phyloP scores from a whole-genome alignment of 2,113 vertebrate species.

The Heteronetta atricapilla region DNA sequence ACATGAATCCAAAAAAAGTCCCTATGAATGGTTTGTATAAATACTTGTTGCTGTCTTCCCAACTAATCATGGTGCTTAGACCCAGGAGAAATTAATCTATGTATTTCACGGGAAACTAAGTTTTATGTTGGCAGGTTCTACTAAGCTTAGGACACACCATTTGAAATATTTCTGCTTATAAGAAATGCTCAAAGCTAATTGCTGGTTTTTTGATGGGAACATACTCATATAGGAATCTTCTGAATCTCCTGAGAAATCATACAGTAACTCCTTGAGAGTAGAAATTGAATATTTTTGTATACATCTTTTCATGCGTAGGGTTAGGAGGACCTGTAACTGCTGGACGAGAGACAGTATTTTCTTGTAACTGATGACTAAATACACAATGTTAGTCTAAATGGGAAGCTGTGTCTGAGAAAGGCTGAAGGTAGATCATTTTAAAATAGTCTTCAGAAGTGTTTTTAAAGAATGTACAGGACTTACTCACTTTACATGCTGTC shows the following conservation, averaged over 20 bases:
- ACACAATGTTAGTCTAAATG: not conserved
- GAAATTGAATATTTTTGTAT: not conserved
- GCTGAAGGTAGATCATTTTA: not conserved
- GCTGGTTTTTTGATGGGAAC: not conserved
- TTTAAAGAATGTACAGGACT: not conserved
- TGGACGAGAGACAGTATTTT: not conserved
- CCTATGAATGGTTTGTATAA: not conserved
- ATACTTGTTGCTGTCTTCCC: not conserved
- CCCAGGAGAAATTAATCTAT: not conserved
- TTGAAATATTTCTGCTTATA: not conserved
- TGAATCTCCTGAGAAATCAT: not conserved
- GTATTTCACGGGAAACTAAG: not conserved
- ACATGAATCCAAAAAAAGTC: not conserved
- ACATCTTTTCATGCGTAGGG: not conserved
- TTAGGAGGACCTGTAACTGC: not conserved
- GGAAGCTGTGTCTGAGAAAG: not conserved
- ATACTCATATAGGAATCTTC: not conserved
- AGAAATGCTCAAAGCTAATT: not conserved
- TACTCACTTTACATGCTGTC: not conserved
- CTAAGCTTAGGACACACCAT: not conserved
- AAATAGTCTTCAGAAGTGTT: not conserved
- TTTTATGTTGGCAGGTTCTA: not conserved
- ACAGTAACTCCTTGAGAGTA: not conserved
- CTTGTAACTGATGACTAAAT: not conserved
- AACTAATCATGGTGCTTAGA: not conserved